Evolutionary conservation across 2,888 invertebrate genomes (phyloP).

Genomic region (Nematopogon swammerdamellus): DNA sequence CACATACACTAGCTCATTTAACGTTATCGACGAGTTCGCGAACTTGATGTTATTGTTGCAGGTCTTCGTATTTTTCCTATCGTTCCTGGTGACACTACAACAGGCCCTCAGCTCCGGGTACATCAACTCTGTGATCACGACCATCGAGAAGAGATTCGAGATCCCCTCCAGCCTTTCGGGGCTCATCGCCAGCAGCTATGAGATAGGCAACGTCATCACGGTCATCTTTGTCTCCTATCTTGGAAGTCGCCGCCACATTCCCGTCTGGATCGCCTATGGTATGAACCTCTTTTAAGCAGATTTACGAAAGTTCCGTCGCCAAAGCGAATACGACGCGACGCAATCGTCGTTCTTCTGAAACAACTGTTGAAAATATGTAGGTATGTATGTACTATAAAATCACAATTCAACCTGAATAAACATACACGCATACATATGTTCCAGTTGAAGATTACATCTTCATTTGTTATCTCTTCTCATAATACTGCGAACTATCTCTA

Average conservation of each 20-base stretch:
- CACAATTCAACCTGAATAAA: too few species aligned
- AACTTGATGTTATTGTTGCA: slow-evolving; percentile 31
- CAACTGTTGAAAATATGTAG: too few species aligned
- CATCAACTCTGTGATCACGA: slow-evolving; percentile 94
- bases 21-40: too few species aligned
- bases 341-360: too few species aligned
- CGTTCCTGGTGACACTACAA: slow-evolving; percentile 86
- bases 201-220: slow-evolving; percentile 93
- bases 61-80: slow-evolving; percentile 86
- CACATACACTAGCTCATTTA: too few species aligned
- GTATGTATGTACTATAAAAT: too few species aligned
- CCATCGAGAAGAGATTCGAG: slow-evolving; percentile 93
- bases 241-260: slow-evolving; percentile 88
- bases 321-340: too few species aligned
- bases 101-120: slow-evolving; percentile 90
- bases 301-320: slow-evolving; percentile 1
- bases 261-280: slow-evolving; percentile 93
- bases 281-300: too few species aligned
- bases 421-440: too few species aligned
- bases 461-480: too few species aligned
- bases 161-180: slow-evolving; percentile 92
- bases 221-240: slow-evolving; percentile 95
- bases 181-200: slow-evolving; percentile 90
- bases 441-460: too few species aligned
- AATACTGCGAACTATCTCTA: too few species aligned